A percentile compares a stretch with the other conserved stretches of the same genome.
Conservation (phyloP, 1,140 invertebrate species). For the Parasteatoda tepidariorum region DNA sequence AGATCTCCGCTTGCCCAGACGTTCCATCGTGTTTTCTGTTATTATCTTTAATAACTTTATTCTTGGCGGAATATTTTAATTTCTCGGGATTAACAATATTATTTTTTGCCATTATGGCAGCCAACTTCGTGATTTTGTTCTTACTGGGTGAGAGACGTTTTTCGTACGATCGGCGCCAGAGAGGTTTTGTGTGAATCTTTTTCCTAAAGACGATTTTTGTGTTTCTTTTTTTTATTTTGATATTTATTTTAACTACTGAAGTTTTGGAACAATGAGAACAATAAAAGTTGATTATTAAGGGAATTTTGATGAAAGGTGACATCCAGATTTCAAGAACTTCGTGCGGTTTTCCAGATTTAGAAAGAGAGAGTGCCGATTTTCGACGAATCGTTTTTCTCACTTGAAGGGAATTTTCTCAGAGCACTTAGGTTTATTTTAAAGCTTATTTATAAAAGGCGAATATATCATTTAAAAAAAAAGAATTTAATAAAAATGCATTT, state of each 20-base stretch:
- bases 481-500: no score
- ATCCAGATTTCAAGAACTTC: no score
- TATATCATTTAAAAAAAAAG: no score
- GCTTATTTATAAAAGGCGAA: no score
- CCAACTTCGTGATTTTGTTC: constrained; percentile 36
- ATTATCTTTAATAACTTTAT: constrained; percentile 56
- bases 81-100: constrained; percentile 40
- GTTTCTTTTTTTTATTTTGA: background rate
- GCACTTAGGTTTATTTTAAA: no score
- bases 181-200: background rate
- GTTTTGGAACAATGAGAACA: no score
- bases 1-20: no score
- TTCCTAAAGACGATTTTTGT: background rate
- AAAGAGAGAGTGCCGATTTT: no score
- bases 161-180: constrained; percentile 4
- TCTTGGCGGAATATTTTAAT: constrained; percentile 42
- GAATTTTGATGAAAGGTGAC: background rate
- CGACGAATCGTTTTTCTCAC: no score
- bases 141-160: background rate
- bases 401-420: no score
- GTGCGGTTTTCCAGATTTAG: no score
- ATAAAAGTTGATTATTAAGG: background rate
- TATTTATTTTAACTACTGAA: no score
- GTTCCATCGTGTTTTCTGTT: background rate
- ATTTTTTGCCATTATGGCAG: background rate